These are phyloP conservation scores for Periphyllus acericola DNA, from an alignment of 2,888 invertebrate species.

Conservation along the genomic window DNA sequence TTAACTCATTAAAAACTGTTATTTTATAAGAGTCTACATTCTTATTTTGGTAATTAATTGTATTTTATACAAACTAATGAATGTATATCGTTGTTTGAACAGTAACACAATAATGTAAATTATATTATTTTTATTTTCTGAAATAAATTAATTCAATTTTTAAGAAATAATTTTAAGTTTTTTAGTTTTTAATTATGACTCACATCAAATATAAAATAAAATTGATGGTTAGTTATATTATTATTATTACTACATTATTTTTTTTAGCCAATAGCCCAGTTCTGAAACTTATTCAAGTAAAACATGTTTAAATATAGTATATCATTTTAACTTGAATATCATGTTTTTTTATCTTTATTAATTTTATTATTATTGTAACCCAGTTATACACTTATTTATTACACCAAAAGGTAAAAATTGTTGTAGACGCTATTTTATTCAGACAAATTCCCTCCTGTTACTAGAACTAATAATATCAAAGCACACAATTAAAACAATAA, in stretches of 20 bases:
- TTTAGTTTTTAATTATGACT: no score
- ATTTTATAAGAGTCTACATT: neutral
- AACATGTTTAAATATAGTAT: no score
- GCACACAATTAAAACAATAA: constrained; percentile 5
- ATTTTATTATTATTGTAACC: neutral
- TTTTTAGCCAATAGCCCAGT: no score
- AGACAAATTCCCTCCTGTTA: neutral
- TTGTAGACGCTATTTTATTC: neutral
- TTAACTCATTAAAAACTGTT: neutral
- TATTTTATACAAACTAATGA: neutral
- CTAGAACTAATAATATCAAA: constrained; percentile 6
- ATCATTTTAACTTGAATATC: no score
- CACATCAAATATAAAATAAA: no score
- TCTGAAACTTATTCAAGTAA: no score
- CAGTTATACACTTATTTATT: neutral
- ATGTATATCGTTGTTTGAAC: neutral
- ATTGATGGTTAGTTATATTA: no score
- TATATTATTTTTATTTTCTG: neutral
- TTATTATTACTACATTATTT: no score
- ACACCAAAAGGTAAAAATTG: constrained; percentile 11
- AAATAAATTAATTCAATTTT: neutral
- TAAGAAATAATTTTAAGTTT: no score
- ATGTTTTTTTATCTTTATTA: no score
- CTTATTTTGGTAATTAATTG: neutral
- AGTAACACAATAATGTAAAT: neutral